Evolutionary conservation across 2,113 vertebrate genomes (phyloP).

Genomic region (Gracilinanus agilis): DNA sequence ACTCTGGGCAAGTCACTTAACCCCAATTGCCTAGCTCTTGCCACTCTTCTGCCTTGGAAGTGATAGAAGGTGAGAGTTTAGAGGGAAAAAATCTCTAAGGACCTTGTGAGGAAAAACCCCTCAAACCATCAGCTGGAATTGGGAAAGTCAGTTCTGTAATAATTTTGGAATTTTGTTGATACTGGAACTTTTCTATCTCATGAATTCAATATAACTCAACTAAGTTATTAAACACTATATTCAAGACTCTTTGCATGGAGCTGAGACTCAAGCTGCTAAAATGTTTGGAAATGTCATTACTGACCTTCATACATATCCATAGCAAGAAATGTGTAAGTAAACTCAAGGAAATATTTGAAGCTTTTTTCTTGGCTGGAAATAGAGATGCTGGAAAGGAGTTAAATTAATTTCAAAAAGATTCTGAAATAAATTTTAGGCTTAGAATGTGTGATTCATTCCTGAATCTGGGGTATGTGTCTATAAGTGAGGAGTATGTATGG

Average conservation of each 20-base stretch:
- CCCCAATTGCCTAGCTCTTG: too few relatives aligned
- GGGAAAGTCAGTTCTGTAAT: slow-evolving; percentile 46
- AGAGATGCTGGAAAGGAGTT: slow-evolving; percentile 32
- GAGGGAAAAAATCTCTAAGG: neutral
- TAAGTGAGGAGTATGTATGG: neutral
- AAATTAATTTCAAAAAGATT: slow-evolving; percentile 32
- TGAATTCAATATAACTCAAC: neutral
- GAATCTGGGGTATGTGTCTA: neutral
- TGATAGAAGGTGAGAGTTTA: too few relatives aligned
- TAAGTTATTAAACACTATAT: neutral
- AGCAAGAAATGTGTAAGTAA: neutral
- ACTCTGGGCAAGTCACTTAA: too few relatives aligned
- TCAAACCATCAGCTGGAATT: neutral
- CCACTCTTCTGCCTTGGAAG: too few relatives aligned
- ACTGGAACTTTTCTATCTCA: slow-evolving; percentile 54
- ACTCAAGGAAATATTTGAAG: neutral
- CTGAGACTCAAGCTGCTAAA: slow-evolving; percentile 33
- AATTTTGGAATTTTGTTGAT: slow-evolving; percentile 54
- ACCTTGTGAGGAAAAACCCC: neutral
- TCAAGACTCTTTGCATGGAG: neutral
- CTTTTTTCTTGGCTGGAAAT: slow-evolving; percentile 5
- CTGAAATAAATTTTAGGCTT: slow-evolving; percentile 35
- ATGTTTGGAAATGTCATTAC: slow-evolving; percentile 44
- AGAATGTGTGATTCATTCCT: neutral
- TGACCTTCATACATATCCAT: slow-evolving; percentile 34